phyloP scores from a whole-genome alignment of 2,888 invertebrate species.

The Steinernema scapterisci region DNA sequence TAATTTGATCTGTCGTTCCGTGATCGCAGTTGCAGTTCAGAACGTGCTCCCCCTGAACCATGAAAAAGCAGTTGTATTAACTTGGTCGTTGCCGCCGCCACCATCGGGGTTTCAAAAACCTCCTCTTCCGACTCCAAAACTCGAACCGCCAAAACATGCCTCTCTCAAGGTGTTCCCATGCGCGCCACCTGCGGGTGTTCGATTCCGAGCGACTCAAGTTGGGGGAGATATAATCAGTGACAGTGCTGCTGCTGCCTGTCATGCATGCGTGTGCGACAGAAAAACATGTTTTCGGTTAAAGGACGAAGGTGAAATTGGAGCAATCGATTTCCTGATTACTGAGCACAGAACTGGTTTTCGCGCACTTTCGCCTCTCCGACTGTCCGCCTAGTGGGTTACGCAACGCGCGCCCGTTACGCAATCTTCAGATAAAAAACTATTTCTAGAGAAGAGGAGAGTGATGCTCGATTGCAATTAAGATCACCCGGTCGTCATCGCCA shows the following conservation, averaged over 20 bases:
- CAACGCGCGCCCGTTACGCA: conserved; percentile 24
- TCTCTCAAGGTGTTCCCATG: neutral
- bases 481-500: no score
- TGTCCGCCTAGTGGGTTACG: conserved; percentile 28
- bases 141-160: no score
- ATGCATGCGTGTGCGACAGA: conserved; percentile 27
- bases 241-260: conserved; percentile 2
- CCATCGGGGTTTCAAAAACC: no score
- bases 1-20: no score
- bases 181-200: neutral
- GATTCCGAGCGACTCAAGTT: conserved; percentile 15
- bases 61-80: no score
- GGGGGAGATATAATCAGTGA: conserved; percentile 2
- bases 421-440: neutral
- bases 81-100: no score
- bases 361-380: conserved; percentile 29
- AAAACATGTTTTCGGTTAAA: conserved; percentile 29
- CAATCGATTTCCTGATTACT: conserved; percentile 30
- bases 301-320: conserved; percentile 30
- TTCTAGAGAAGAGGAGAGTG: neutral
- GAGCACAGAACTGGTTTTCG: conserved; percentile 19
- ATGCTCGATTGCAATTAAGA: no score
- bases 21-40: no score
- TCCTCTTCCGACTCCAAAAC: no score
- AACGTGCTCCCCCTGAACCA: no score